Percentiles rank a stretch among this genome's conserved stretches.
phyloP scores from a whole-genome alignment of 2,797 vertebrate genomes.

The Manis crassicaudata region DNA sequence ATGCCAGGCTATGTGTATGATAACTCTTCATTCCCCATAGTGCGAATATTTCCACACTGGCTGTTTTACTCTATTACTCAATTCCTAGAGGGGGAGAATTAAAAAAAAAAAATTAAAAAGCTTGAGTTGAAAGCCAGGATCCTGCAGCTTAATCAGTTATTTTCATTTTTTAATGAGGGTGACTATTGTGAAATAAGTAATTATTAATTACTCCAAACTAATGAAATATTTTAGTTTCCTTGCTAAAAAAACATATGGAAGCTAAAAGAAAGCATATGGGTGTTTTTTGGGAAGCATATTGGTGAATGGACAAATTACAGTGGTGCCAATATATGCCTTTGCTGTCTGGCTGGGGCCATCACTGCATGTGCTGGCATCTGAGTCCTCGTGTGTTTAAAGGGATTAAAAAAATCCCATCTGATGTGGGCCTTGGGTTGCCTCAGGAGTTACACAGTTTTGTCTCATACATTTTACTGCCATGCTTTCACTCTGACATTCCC shows the following conservation, averaged over 20 bases:
- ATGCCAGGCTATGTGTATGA: slow-evolving; percentile 32
- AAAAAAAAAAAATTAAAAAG: neutral
- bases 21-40: slow-evolving; percentile 50
- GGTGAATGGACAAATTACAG: slow-evolving; percentile 87
- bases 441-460: slow-evolving; percentile 59
- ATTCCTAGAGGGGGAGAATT: slow-evolving; percentile 76
- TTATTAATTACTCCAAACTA: slow-evolving; percentile 85
- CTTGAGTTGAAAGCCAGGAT: slow-evolving; percentile 80
- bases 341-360: slow-evolving; percentile 85
- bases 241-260: slow-evolving; percentile 88
- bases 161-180: slow-evolving; percentile 82
- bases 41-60: slow-evolving; percentile 55
- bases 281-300: slow-evolving; percentile 86
- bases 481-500: neutral
- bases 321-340: slow-evolving; percentile 85
- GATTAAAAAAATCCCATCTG: slow-evolving; percentile 67
- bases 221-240: slow-evolving; percentile 88
- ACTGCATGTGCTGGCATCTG: slow-evolving; percentile 77
- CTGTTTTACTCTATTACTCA: slow-evolving; percentile 79
- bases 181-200: slow-evolving; percentile 86
- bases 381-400: slow-evolving; percentile 11
- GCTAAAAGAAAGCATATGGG: slow-evolving; percentile 88
- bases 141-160: slow-evolving; percentile 84
- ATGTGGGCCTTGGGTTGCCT: slow-evolving; percentile 58
- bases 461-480: neutral